Conservation (phyloP, 1,140 invertebrate species). For the Ceratina australensis region DNA sequence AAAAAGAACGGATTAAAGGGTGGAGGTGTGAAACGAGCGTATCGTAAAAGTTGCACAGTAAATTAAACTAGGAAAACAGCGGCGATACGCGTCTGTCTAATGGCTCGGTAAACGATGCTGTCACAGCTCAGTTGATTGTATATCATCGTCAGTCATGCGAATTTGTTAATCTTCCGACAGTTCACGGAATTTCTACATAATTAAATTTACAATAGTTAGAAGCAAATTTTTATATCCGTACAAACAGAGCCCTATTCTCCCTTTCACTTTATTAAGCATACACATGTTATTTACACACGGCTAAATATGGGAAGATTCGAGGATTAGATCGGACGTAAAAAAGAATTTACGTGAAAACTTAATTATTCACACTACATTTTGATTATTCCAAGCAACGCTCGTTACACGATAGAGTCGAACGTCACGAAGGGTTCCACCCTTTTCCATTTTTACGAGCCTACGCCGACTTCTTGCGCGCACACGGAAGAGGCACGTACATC, state of each 20-base stretch:
- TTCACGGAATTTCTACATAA: too few relatives aligned
- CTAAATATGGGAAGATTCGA: neutral
- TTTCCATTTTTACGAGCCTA: neutral
- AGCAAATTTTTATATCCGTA: too few relatives aligned
- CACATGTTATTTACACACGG: neutral
- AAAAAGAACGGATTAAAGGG: neutral
- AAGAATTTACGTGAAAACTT: neutral
- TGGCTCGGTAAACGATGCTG: slow-evolving; percentile 61
- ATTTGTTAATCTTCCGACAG: too few relatives aligned
- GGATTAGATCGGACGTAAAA: neutral
- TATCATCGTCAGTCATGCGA: slow-evolving; percentile 13
- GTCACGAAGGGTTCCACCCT: too few relatives aligned
- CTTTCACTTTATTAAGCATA: too few relatives aligned
- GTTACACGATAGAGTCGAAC: slow-evolving; percentile 14
- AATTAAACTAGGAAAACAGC: slow-evolving; percentile 61
- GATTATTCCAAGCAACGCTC: slow-evolving; percentile 22
- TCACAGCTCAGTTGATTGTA: slow-evolving; percentile 49
- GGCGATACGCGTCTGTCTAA: slow-evolving; percentile 42
- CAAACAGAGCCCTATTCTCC: too few relatives aligned
- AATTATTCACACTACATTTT: neutral
- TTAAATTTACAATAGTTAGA: too few relatives aligned
- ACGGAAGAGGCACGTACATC: slow-evolving; percentile 30
- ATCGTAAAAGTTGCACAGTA: slow-evolving; percentile 59
- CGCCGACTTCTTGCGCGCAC: too few relatives aligned
- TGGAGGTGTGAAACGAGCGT: neutral